phyloP scores from a whole-genome alignment of 2,113 vertebrate species.

The Rhinichthys klamathensis region DNA sequence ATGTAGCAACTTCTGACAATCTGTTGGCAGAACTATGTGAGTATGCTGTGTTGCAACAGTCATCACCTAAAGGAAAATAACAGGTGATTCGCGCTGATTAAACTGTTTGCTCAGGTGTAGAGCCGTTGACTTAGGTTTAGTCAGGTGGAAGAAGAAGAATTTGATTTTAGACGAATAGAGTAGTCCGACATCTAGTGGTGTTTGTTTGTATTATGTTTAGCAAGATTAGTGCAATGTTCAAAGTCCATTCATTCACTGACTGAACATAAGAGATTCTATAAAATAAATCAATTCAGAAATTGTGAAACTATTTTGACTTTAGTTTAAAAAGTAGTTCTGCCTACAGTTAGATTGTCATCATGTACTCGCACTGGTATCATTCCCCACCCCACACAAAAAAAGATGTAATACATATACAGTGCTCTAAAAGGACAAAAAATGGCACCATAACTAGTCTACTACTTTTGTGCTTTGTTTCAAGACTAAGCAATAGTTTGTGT shows the following conservation, averaged over 20 bases:
- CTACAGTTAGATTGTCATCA: too few species aligned
- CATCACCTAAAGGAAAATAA: not conserved
- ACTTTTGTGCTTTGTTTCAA: not conserved
- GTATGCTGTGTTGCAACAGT: constrained; percentile 55
- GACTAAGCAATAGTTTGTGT: not conserved
- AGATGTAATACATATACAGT: too few species aligned
- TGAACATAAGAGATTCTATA: not conserved
- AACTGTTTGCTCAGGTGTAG: not conserved
- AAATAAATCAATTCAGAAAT: not conserved
- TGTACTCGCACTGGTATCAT: not conserved
- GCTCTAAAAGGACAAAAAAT: not conserved
- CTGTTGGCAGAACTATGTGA: constrained; percentile 83
- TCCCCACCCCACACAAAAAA: not conserved
- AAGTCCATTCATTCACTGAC: not conserved
- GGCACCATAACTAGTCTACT: not conserved
- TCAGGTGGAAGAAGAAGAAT: not conserved
- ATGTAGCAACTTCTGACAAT: constrained; percentile 75
- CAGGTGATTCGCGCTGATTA: not conserved
- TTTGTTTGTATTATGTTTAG: not conserved
- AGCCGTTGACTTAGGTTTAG: not conserved
- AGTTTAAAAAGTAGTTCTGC: not conserved
- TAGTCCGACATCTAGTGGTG: constrained; percentile 50
- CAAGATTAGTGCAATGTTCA: not conserved
- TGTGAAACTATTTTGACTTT: not conserved
- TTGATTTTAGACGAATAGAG: not conserved